Evolutionary conservation across 2,113 vertebrate genomes (phyloP).

Genomic region (Clarias batrachus): DNA sequence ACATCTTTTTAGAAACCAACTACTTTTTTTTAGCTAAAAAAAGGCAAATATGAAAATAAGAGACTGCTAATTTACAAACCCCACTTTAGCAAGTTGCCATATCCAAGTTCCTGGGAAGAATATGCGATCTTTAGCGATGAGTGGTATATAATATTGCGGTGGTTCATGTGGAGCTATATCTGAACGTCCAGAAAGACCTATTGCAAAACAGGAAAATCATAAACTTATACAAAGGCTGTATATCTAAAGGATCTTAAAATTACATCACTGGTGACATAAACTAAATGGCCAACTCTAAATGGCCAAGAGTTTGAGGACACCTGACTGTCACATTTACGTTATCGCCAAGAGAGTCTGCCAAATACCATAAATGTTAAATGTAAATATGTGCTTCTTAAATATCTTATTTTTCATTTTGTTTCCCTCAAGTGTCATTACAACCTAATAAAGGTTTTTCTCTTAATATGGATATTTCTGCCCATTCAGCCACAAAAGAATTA

Average conservation of each 20-base stretch:
- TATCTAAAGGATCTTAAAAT: background rate
- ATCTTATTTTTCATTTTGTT: background rate
- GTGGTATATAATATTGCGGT: fast-evolving
- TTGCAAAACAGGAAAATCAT: background rate
- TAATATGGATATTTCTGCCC: background rate
- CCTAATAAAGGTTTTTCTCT: background rate
- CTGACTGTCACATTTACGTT: too few relatives aligned
- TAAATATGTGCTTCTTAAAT: background rate
- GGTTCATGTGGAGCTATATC: too few relatives aligned
- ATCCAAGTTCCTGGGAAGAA: conserved; percentile 87
- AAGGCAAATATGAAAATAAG: background rate
- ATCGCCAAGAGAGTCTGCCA: too few relatives aligned
- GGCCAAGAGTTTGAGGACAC: too few relatives aligned
- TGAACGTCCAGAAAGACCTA: background rate
- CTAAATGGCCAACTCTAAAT: background rate
- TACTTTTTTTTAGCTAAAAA: background rate
- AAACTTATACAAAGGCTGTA: background rate
- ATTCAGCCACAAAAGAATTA: background rate
- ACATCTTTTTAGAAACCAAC: background rate
- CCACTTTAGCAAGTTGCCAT: conserved; percentile 74
- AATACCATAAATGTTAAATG: too few relatives aligned
- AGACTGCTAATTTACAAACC: conserved; percentile 67
- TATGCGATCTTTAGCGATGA: conserved; percentile 62
- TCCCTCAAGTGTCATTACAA: too few relatives aligned
- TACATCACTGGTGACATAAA: too few relatives aligned